phyloP scores from a whole-genome alignment of 92 coral and sea anemone species.

The Metridium senile region DNA sequence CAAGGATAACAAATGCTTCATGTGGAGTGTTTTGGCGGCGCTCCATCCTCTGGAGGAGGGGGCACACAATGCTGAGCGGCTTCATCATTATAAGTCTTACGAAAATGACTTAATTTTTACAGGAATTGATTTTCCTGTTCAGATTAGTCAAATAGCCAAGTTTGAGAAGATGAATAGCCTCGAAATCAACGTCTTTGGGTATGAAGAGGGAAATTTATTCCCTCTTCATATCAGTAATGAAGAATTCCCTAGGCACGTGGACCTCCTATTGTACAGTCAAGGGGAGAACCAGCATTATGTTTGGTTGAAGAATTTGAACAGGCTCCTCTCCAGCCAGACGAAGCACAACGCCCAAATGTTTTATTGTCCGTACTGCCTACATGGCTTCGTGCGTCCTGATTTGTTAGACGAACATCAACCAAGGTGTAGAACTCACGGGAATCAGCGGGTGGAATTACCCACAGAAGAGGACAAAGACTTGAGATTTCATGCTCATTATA shows the following conservation, averaged over 20 bases:
- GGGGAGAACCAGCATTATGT: constrained; percentile 31
- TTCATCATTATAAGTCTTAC: too few species aligned
- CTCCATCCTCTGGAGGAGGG: constrained; percentile 23
- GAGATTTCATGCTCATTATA: constrained; percentile 37
- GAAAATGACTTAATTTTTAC: constrained; percentile 18
- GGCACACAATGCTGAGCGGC: neutral
- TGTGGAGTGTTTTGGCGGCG: too few species aligned
- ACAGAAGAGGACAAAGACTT: constrained; percentile 29
- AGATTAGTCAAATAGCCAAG: constrained; percentile 26
- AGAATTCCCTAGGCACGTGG: constrained; percentile 6
- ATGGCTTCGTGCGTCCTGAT: constrained; percentile 46
- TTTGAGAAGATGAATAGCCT: constrained; percentile 51
- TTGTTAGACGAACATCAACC: constrained; percentile 52
- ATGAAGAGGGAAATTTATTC: constrained; percentile 24
- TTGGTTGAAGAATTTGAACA: constrained; percentile 11
- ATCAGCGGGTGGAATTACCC: constrained; percentile 43
- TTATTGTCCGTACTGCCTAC: constrained; percentile 51
- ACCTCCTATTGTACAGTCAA: constrained; percentile 25
- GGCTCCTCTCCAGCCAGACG: constrained; percentile 13
- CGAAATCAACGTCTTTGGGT: constrained; percentile 55
- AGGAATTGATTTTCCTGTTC: constrained; percentile 48
- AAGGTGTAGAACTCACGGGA: constrained; percentile 34
- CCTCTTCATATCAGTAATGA: constrained; percentile 14
- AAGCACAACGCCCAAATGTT: constrained; percentile 22
- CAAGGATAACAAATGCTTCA: constrained; percentile 45